Evolutionary conservation across 2,113 vertebrate species (phyloP).

Genomic region (Himantopus leucocephalus): DNA sequence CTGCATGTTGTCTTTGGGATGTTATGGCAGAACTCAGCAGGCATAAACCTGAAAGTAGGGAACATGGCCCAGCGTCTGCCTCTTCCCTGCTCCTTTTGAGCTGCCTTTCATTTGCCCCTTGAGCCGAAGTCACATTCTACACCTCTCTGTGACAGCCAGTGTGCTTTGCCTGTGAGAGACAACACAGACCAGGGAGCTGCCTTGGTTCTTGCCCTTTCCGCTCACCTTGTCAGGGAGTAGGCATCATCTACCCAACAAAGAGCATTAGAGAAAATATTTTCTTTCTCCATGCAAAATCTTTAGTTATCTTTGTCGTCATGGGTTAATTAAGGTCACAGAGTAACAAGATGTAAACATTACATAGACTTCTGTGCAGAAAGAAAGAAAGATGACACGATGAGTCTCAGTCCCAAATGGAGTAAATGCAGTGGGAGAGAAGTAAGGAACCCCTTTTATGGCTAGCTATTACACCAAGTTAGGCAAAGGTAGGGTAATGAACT

Average conservation of each 20-base stretch:
- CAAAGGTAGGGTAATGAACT: neutral
- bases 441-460: neutral
- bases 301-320: neutral
- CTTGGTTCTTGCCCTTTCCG: neutral
- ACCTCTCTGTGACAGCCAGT: accelerated
- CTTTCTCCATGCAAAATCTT: neutral
- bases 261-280: neutral
- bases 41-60: neutral
- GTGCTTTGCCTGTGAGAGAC: neutral
- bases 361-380: neutral
- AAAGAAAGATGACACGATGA: neutral
- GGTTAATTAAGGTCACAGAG: neutral
- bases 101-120: neutral
- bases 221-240: neutral
- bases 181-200: neutral
- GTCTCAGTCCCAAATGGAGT: neutral
- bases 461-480: neutral
- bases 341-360: neutral
- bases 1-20: neutral
- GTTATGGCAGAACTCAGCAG: neutral
- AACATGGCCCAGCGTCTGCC: neutral
- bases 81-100: neutral
- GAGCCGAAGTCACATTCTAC: accelerated
- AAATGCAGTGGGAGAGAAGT: neutral
- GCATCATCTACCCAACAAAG: neutral